Evolutionary conservation across 2,113 vertebrate species (phyloP), one percentile per base, ranked within the genome.

Genomic region (Smithornis capensis): DNA sequence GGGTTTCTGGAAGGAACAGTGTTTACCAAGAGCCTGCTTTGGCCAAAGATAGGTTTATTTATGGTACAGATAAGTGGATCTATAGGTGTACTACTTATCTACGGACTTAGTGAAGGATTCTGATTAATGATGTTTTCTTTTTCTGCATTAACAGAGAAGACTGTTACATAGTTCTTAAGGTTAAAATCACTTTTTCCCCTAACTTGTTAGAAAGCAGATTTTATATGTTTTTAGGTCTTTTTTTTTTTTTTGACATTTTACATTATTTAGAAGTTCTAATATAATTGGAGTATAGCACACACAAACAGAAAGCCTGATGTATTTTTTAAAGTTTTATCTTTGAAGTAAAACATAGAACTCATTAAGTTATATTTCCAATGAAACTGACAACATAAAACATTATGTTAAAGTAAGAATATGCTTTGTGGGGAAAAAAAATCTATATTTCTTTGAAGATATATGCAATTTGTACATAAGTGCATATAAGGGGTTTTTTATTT

Each of bases 391-490:
- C 3, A 0, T 19, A 71, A 70, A 37, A 18, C 0, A 40, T 35
- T 63, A 33, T 29, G 21, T 31, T 62, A 74, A 50, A 90, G 53
- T 31, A 74, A 19, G 19, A 6, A 0, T 14, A 31, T 2, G 5
- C n/a, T 82, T 62, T 53, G n/a, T 29, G 29, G 44, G 16, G 24
- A 27, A 68, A 55, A 33, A 29, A 14, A 2, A 5, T 18, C 2
- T 35, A 1, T 8, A 25, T 49, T 50, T 29, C 9, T 80, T 56
- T 42, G 22, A 87, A 83, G 29, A 52, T 50, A 14, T 16, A 8
- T 27, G 35, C 4, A 1, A 27, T 68, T 62, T 49, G 4, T 10
- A 27, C 22, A 4, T 11, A n/a, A 52, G 2, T n/a, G 3, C 9
- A 33, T 31, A 23, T 27, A 35, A 15, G 27, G 1, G 1, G 5